phyloP scores from a whole-genome alignment of 2,888 invertebrate genomes.

The Agrenia bidenticulata region DNA sequence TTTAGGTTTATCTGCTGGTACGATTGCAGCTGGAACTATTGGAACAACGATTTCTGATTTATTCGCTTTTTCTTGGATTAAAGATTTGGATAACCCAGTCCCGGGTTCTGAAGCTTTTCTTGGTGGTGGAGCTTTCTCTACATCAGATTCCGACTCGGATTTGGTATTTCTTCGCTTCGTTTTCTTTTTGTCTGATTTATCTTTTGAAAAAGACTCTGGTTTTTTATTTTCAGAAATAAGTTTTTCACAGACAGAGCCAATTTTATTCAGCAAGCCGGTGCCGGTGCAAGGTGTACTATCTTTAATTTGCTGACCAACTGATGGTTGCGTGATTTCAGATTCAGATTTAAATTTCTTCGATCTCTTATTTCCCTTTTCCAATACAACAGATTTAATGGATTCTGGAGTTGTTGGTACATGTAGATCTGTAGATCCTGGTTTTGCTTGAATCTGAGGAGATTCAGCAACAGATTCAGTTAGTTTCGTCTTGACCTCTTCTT shows the following conservation, averaged over 20 bases:
- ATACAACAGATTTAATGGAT: too few species aligned
- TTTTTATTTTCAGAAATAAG: too few species aligned
- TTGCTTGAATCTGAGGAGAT: not conserved
- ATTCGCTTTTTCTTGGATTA: not conserved
- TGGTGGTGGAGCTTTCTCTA: not conserved
- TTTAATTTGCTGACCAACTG: too few species aligned
- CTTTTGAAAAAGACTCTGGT: not conserved
- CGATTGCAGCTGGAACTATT: not conserved
- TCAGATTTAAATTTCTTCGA: not conserved
- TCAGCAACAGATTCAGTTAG: too few species aligned
- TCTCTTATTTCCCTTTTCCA: not conserved
- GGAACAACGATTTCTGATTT: not conserved
- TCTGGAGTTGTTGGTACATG: too few species aligned
- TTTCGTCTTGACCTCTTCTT: too few species aligned
- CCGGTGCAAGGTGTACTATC: too few species aligned
- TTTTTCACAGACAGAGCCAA: too few species aligned
- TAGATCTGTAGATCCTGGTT: too few species aligned
- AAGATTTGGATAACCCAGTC: too few species aligned
- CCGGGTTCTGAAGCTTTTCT: not conserved
- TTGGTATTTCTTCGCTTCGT: not conserved
- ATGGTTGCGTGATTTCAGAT: not conserved
- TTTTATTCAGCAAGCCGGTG: too few species aligned
- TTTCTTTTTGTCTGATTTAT: not conserved
- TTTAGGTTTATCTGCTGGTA: not conserved
- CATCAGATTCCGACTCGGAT: not conserved